A percentile compares a stretch with the other conserved stretches of the same genome.
These are phyloP conservation scores for Hylaea fasciaria DNA, from an alignment of 2,888 invertebrate genomes.

Conservation along the genomic window DNA sequence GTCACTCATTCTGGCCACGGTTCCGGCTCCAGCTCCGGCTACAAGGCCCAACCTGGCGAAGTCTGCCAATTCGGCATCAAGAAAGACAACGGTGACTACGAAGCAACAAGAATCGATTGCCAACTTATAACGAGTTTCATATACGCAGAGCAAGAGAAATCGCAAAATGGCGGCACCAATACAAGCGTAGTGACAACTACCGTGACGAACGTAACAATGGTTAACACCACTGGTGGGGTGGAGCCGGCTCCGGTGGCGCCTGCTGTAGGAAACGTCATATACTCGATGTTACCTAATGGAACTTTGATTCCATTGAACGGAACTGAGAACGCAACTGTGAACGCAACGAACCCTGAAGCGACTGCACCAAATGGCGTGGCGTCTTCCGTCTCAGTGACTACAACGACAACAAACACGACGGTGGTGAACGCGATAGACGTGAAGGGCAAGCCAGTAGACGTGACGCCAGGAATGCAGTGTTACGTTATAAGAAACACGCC, in stretches of 20 bases:
- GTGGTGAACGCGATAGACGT: constrained; percentile 73
- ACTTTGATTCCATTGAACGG: constrained; percentile 64
- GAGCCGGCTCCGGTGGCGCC: constrained; percentile 42
- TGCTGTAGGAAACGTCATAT: constrained; percentile 47
- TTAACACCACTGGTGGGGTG: constrained; percentile 56
- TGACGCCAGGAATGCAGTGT: constrained; percentile 75
- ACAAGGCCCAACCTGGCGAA: constrained; percentile 68
- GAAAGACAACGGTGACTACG: constrained; percentile 74
- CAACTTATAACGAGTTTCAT: constrained; percentile 74
- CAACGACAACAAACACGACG: constrained; percentile 69
- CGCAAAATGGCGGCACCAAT: constrained; percentile 51
- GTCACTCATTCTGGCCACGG: constrained; percentile 46
- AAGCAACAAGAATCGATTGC: constrained; percentile 76
- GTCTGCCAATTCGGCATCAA: constrained; percentile 73
- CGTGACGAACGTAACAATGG: constrained; percentile 69
- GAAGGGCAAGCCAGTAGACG: constrained; percentile 70
- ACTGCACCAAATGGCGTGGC: constrained; percentile 48
- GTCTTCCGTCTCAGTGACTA: constrained; percentile 60
- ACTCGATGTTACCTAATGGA: constrained; percentile 68
- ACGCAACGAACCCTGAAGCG: constrained; percentile 42
- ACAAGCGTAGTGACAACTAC: constrained; percentile 60
- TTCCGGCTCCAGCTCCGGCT: constrained; percentile 39
- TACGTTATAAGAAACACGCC: constrained; percentile 65
- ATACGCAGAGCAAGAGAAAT: constrained; percentile 53
- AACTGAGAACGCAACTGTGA: constrained; percentile 49